Conservation (phyloP, 2,888 invertebrate genomes). For the Anaspis maculata region DNA sequence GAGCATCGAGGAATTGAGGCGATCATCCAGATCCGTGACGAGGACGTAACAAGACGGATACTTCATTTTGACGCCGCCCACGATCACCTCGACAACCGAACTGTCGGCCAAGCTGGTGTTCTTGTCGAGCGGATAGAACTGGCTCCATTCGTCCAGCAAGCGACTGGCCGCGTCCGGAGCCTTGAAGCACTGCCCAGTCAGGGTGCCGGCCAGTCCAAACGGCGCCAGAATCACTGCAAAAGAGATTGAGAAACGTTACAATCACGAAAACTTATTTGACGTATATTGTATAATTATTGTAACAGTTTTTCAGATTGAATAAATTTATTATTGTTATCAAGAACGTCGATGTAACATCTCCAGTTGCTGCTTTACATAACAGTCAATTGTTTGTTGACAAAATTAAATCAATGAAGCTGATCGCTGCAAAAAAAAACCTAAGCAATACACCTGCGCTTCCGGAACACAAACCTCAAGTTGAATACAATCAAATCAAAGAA, state of each 20-base stretch:
- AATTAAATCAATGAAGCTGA: no score
- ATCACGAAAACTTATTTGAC: not conserved
- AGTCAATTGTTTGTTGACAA: no score
- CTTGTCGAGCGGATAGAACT: slow-evolving; percentile 83
- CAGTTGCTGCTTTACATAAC: no score
- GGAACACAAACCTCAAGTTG: no score
- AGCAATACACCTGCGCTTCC: no score
- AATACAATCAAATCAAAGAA: no score
- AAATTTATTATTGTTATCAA: no score
- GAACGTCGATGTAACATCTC: no score
- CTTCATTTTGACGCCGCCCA: slow-evolving; percentile 87
- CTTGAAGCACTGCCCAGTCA: slow-evolving; percentile 77
- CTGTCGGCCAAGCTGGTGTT: slow-evolving; percentile 42
- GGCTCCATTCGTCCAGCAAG: slow-evolving; percentile 88
- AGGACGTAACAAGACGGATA: slow-evolving; percentile 94
- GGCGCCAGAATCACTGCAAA: slow-evolving; percentile 86
- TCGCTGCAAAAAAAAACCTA: no score
- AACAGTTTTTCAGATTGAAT: no score
- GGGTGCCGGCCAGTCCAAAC: slow-evolving; percentile 84
- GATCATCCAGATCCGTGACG: slow-evolving; percentile 77
- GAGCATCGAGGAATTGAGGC: slow-evolving; percentile 36
- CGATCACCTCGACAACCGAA: slow-evolving; percentile 54
- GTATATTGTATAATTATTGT: no score
- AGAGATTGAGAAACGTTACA: slow-evolving; percentile 7
- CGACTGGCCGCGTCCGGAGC: slow-evolving; percentile 64